phyloP scores from a whole-genome alignment of 2,113 vertebrate genomes.

The Dryoscopus gambensis region DNA sequence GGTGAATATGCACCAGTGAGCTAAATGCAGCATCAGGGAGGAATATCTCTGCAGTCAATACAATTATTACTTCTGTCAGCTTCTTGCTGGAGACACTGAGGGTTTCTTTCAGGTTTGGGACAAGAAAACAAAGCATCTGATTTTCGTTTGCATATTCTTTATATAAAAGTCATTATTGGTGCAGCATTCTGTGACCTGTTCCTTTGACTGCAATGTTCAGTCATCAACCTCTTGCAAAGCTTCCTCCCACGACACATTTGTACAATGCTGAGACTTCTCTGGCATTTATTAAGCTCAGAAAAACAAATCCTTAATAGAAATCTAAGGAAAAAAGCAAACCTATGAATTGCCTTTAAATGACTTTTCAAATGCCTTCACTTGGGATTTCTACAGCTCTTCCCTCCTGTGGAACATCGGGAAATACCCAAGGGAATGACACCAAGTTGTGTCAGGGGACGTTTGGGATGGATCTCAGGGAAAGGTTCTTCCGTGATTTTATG shows the following conservation, averaged over 20 bases:
- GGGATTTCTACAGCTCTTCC: background rate
- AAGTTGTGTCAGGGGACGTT: background rate
- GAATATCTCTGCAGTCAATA: background rate
- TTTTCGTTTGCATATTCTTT: background rate
- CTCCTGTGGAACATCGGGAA: background rate
- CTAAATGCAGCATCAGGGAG: background rate
- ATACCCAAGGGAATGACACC: background rate
- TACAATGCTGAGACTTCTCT: background rate
- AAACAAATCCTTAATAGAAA: background rate
- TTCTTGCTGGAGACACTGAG: background rate
- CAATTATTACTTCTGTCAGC: background rate
- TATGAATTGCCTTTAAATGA: background rate
- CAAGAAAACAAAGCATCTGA: background rate
- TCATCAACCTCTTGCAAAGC: background rate
- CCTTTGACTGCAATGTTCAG: background rate
- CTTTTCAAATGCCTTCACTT: background rate
- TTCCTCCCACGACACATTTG: background rate
- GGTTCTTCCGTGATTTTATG: background rate
- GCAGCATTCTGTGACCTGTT: background rate
- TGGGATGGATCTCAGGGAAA: background rate
- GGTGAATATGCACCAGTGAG: background rate
- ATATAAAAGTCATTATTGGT: background rate
- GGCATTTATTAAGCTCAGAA: background rate
- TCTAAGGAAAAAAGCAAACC: background rate
- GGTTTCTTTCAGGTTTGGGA: background rate